Evolutionary conservation across 2,888 invertebrate species (phyloP).

Genomic region (Heteromurus nitidus): DNA sequence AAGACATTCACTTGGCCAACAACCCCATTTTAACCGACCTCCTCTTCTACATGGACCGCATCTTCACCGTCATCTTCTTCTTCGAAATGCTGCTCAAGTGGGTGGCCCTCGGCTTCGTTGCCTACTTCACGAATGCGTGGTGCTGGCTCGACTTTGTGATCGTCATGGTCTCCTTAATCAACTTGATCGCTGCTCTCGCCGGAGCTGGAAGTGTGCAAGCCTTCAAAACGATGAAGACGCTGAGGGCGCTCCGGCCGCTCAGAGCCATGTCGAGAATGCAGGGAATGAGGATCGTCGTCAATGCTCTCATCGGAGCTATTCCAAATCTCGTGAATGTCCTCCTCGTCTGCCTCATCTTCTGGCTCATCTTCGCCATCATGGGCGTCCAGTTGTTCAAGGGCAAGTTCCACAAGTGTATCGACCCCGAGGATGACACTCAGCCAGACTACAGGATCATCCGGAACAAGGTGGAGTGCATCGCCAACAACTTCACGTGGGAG

Average conservation of each 20-base stretch:
- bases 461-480: slow-evolving; percentile 88
- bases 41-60: slow-evolving; percentile 96
- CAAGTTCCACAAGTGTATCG: slow-evolving; percentile 86
- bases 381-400: slow-evolving; percentile 98
- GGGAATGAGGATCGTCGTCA: slow-evolving; percentile 99
- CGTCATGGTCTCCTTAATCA: slow-evolving; percentile 85
- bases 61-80: slow-evolving; percentile 98
- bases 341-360: slow-evolving; percentile 99
- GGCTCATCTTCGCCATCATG: slow-evolving; percentile 92
- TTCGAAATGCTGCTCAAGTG: slow-evolving; percentile 99
- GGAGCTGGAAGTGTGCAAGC: slow-evolving; percentile 98
- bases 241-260: slow-evolving; percentile 97
- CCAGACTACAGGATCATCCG: slow-evolving; percentile 91
- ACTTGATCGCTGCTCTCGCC: slow-evolving; percentile 88
- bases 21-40: slow-evolving; percentile 94
- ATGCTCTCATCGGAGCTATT: slow-evolving; percentile 98
- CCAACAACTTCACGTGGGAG: slow-evolving; percentile 94
- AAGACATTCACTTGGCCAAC: slow-evolving; percentile 95
- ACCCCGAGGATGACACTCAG: slow-evolving; percentile 75
- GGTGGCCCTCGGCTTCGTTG: slow-evolving; percentile 92
- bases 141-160: slow-evolving; percentile 99
- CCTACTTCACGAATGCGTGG: slow-evolving; percentile 99
- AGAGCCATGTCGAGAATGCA: slow-evolving; percentile 99
- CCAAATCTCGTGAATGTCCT: slow-evolving; percentile 99
- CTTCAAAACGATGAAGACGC: slow-evolving; percentile 99